Base-by-base conservation (phyloP, 2,113 vertebrate species). In the Leucoraja erinaceus region DNA sequence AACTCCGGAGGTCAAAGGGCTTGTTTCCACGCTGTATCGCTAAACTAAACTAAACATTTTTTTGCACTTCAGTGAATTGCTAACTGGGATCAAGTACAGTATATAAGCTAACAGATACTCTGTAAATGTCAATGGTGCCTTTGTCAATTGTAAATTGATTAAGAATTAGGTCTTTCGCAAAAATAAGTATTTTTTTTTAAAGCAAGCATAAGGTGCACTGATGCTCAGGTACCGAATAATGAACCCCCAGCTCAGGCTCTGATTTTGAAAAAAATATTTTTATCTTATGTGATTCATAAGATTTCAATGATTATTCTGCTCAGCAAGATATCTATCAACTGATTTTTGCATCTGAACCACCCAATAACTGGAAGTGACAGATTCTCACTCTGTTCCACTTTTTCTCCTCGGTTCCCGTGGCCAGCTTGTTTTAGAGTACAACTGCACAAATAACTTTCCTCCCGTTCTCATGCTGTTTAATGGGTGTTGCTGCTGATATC, bases 401-500 rank as follows among this genome's bases (percentile, higher is more conserved):
- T 84, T 22, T 59, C 5, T 56, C 47, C 20, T 11, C 4, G 11
- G 9, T 22, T 28, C 54, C 54, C 54, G 11, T 28, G 22, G 54
- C 54, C 81, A 84, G 54, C 25, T 14, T 59, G 54, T 59, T 59
- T 28, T 25, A 84, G 25, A 25, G 3, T 56, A 61, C 54, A n/a
- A 11, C 79, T 47, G 54, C 81, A 28, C 9, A 9, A 54, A 81
- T 54, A 25, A 81, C 18, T 84, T 84, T 14, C 0, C 54, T 59
- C 22, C 81, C 54, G 4, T 3, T 14, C 25, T 28, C 22, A 59
- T 28, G 81, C 54, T 84, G 81, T n/a, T 84, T 59, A 84, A 84
- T 54, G 20, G 78, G 78, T 84, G 81, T 84, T 84, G 81, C 81
- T 84, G 54, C 54, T 28, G 81, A 84, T 61, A 84, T 61, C 54